These are phyloP conservation scores for Antheraea pernyi DNA, from an alignment of 1,140 invertebrate species.

Conservation along the genomic window DNA sequence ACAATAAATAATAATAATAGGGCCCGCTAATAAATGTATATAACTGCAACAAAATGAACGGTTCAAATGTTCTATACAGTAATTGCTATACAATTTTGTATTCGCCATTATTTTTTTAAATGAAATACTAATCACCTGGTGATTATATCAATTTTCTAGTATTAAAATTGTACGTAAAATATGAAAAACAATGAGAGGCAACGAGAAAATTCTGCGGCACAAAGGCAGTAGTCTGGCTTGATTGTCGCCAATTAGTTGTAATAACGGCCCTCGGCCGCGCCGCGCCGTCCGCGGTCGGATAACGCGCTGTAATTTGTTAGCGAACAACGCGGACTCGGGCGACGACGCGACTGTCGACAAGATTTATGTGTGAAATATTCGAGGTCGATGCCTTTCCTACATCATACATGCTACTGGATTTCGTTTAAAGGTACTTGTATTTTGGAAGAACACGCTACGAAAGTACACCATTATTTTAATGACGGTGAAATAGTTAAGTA, in stretches of 20 bases:
- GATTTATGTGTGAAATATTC: slow-evolving; percentile 52
- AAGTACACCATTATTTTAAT: too few species aligned
- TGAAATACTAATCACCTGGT: not conserved
- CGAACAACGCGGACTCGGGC: slow-evolving; percentile 36
- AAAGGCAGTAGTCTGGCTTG: slow-evolving; percentile 47
- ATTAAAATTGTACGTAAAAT: slow-evolving; percentile 13
- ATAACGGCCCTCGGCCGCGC: slow-evolving; percentile 48
- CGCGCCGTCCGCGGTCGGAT: slow-evolving; percentile 30
- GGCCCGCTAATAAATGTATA: too few species aligned
- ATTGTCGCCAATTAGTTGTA: slow-evolving; percentile 72
- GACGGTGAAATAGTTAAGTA: too few species aligned
- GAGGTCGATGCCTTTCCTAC: slow-evolving; percentile 43
- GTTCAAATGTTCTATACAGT: too few species aligned
- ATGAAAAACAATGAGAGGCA: slow-evolving; percentile 34
- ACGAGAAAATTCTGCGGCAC: slow-evolving; percentile 36
- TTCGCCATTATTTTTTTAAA: not conserved
- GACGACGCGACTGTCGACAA: slow-evolving; percentile 33
- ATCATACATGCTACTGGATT: slow-evolving; percentile 22
- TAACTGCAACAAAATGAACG: too few species aligned
- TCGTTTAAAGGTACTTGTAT: slow-evolving; percentile 8
- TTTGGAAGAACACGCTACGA: too few species aligned
- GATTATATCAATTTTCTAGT: not conserved
- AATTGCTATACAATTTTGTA: too few species aligned
- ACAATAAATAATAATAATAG: too few species aligned
- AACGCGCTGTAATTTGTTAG: slow-evolving; percentile 56